Percentiles rank a stretch among this genome's conserved stretches.
Conservation (phyloP, 2,888 invertebrate species). For the Bhutanitis thaidina region DNA sequence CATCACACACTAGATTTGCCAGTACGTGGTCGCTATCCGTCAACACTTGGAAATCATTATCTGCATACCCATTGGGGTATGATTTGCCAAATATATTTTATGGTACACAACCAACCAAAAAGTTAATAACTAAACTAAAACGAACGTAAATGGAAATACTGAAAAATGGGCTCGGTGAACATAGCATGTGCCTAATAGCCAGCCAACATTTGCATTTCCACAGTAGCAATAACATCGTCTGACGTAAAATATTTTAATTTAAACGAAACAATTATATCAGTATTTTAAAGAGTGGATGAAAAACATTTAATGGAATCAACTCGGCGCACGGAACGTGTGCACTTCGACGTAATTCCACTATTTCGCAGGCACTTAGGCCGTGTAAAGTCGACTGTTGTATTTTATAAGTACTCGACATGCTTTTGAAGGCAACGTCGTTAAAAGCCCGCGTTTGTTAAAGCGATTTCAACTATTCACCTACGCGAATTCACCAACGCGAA, state of each 20-base stretch:
- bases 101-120: no score
- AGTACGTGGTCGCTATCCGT: no score
- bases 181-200: no score
- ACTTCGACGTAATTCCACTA: background rate
- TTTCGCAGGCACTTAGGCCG: conserved; percentile 5
- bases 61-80: no score
- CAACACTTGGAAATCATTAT: no score
- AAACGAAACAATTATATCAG: background rate
- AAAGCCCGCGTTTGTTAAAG: conserved; percentile 5
- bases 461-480: background rate
- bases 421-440: conserved; percentile 2
- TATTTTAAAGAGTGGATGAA: background rate
- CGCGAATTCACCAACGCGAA: background rate
- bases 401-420: conserved; percentile 5
- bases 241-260: background rate
- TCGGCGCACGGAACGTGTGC: conserved; percentile 1
- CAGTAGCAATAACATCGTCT: no score
- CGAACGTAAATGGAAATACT: no score
- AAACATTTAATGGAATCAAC: conserved; percentile 1
- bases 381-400: conserved; percentile 9
- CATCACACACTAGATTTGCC: no score
- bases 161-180: no score
- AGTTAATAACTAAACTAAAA: no score
- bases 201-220: background rate
- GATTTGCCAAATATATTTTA: no score